Base-by-base conservation (phyloP, 1,140 invertebrate genomes). In the Drosophila murphyi region DNA sequence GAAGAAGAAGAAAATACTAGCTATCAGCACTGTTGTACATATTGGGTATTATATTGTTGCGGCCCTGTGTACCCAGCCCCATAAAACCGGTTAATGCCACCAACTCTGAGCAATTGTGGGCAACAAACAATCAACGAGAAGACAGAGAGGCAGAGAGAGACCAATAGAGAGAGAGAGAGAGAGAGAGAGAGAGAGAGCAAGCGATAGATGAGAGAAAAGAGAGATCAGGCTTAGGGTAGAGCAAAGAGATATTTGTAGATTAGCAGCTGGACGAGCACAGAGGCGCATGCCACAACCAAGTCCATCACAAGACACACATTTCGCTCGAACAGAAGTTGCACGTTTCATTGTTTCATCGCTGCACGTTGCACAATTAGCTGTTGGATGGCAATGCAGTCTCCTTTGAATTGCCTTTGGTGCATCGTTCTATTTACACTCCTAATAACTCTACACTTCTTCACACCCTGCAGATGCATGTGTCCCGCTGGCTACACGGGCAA, bases 401-500 rank as follows among this genome's bases (percentile, higher is more conserved):
- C 35, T 8, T 37, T 37, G 59, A 68, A 83, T 76, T 77, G 60
- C 64, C 67, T 31, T 60, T 60, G 39, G 10, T 34, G 35, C 50
- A 55, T 68, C 56, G 28, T 29, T 45, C 28, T 54, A 34, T 20
- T 20, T 20, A 45, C 59, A 50, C 50, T 28, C 37, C 47, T 65
- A n/a, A 39, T 63, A 20, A 20, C 20, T 35, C 54, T 51, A 37
- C 47, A 43, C 41, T 34, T 47, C 29, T 55, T 43, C 5, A 32
- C n/a, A 86, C 74, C 94, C 52, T 94, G 45, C 93, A 97, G 96
- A 93, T 98, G 98, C 93, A 95, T 96, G 77, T 98, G 98, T 93
- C 94, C 96, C 74, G 95, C 95, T 74, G 97, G 97, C 72, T 98
- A 96, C 92, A 98, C 97, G 2, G 97, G 97, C 8, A 95, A 96